Percentiles rank a stretch among this genome's conserved stretches.
These are phyloP conservation scores for Aix galericulata DNA, from an alignment of 2,113 vertebrate species.

Conservation along the genomic window DNA sequence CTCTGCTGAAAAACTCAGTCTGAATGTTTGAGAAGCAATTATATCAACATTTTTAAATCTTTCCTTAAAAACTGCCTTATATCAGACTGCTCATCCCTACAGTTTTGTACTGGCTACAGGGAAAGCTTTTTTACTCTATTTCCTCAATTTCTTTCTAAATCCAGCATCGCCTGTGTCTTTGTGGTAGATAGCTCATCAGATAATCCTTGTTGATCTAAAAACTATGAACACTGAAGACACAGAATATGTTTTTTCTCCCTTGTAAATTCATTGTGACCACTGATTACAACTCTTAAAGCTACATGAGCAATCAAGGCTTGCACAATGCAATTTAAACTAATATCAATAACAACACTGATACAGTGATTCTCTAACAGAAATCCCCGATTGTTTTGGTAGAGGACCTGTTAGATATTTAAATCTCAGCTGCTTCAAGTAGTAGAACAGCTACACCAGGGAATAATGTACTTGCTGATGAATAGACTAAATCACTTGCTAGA, in stretches of 20 bases:
- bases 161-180: background rate
- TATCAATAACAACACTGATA: background rate
- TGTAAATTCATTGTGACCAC: background rate
- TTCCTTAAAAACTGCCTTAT: background rate
- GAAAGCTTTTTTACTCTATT: background rate
- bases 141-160: background rate
- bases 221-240: background rate
- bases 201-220: background rate
- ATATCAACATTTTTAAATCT: background rate
- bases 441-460: background rate
- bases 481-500: background rate
- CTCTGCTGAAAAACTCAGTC: background rate
- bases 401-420: slow-evolving; percentile 9
- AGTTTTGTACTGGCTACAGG: background rate
- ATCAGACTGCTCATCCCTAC: background rate
- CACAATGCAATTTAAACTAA: background rate
- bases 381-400: background rate
- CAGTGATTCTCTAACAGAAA: background rate
- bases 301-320: background rate
- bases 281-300: background rate
- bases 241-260: background rate
- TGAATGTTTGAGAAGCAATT: background rate
- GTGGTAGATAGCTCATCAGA: background rate
- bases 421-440: background rate
- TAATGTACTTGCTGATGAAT: background rate